Base-by-base conservation (phyloP, 2,113 vertebrate species). In the Sander lucioperca region DNA sequence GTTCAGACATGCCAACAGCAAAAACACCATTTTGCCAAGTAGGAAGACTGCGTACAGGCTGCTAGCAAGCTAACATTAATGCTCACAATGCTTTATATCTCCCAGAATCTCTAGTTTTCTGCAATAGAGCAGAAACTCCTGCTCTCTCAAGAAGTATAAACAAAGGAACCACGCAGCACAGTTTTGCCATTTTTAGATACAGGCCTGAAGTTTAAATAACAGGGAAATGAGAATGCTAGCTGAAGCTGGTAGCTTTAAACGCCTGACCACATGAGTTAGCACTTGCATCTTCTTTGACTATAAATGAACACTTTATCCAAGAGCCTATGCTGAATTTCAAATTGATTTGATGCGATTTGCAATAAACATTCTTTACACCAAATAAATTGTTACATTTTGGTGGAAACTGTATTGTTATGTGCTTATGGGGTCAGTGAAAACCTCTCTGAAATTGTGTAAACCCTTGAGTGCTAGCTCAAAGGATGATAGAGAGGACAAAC, bases 401-500 rank as follows among this genome's bases (percentile, higher is more conserved):
- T 39, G 30, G 18, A 12, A 36, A 11, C 18, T 13, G 62, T 25
- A n/a, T 45, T 25, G 33, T 23, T 19, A 7, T n/a, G 14, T 43
- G 21, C 15, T 4, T 3, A 39, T n/a, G 36, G 11, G 5, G 11
- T 39, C 19, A 43, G 36, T 4, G 18, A 4, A 16, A 25, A 47
- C 10, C n/a, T 19, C 43, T 18, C 16, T 59, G 53, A 21, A 64
- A 66, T 50, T 21, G 54, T 43, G 23, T 1, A 58, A 67, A 19
- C 10, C 53, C 56, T 56, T 43, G n/a, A 69, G 19, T 11, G 13
- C 27, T 27, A 59, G 53, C 56, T 82, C 70, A 39, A 71, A 58
- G 56, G 13, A 70, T 54, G 48, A 45, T 66, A 48, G 74, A 67
- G 36, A 64, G 53, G 43, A 79, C 61, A 76, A 33, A 33, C 33